A percentile compares a stretch with the other conserved stretches of the same genome.
Conservation (phyloP, 2,888 invertebrate genomes). For the Himalopsyche tibetana region DNA sequence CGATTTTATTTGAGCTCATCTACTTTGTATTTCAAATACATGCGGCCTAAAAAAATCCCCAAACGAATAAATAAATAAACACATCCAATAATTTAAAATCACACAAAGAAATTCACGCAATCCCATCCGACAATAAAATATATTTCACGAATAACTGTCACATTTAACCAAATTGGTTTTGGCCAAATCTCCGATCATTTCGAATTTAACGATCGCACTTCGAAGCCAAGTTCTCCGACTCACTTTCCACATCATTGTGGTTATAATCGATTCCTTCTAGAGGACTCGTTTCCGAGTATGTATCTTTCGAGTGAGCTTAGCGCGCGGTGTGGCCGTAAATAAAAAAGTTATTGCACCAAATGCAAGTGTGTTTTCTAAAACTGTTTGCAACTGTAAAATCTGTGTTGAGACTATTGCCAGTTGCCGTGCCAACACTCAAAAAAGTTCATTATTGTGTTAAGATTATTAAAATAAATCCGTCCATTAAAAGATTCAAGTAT, state of each 20-base stretch:
- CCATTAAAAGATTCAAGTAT: no score
- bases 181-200: conserved; percentile 15
- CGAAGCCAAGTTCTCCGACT: not conserved
- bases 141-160: conserved; percentile 8
- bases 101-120: not conserved
- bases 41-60: no score
- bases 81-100: no score
- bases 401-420: not conserved
- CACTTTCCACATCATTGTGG: conserved; percentile 7
- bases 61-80: no score
- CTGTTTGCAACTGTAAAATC: not conserved
- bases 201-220: not conserved
- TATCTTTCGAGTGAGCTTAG: not conserved
- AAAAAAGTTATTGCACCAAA: not conserved
- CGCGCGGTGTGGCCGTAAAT: not conserved
- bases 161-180: conserved; percentile 25
- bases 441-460: no score
- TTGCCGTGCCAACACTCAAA: not conserved
- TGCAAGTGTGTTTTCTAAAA: not conserved
- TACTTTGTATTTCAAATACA: no score
- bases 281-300: not conserved
- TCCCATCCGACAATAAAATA: not conserved
- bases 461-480: no score
- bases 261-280: not conserved
- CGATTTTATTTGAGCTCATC: no score